Conservation (phyloP, 2,113 vertebrate genomes). For the Pelecanus crispus region DNA sequence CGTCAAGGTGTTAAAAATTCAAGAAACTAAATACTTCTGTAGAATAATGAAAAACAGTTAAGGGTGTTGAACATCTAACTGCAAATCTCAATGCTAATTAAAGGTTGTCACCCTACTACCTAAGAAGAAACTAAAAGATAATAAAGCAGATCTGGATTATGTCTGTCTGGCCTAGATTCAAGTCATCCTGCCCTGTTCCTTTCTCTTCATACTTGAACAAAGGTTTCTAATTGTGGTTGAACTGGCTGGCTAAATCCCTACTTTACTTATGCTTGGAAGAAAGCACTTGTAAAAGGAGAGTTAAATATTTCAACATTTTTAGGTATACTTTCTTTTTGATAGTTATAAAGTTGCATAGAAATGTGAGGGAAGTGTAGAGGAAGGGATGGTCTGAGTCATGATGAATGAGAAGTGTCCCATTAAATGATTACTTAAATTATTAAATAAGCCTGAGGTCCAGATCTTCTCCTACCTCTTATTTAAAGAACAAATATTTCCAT, state of each 20-base stretch:
- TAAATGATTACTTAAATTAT: background rate
- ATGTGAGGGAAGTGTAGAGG: background rate
- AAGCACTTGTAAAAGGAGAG: background rate
- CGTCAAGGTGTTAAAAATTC: background rate
- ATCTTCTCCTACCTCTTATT: background rate
- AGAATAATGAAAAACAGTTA: background rate
- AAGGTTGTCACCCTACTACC: background rate
- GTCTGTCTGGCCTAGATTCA: background rate
- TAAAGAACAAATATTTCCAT: background rate
- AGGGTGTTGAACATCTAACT: background rate
- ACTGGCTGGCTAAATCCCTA: background rate
- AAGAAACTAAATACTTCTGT: background rate
- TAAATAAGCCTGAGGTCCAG: background rate
- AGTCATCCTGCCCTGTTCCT: background rate
- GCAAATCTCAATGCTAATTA: background rate
- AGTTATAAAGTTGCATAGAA: background rate
- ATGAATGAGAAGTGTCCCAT: background rate
- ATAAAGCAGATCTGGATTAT: background rate
- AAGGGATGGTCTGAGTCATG: background rate
- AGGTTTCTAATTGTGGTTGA: background rate
- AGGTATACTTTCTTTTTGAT: background rate
- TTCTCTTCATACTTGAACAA: background rate
- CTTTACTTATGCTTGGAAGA: background rate
- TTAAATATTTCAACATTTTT: background rate
- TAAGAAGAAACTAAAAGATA: background rate